Base-by-base conservation (phyloP, 2,797 vertebrate species). In the Mionectes olivaceus region DNA sequence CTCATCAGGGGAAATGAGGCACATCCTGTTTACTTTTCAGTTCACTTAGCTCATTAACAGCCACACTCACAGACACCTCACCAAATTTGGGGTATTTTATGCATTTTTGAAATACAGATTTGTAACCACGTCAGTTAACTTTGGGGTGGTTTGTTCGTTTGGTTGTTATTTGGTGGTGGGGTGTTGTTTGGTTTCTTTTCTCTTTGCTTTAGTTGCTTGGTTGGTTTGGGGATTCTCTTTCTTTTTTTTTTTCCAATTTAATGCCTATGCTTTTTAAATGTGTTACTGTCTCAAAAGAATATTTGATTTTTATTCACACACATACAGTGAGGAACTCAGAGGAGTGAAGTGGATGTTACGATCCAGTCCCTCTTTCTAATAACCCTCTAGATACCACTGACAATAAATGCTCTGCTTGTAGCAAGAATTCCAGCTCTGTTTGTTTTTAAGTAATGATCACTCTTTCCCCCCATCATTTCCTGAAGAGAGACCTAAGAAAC, bases 1-100 rank as follows among this genome's bases (percentile, higher is more conserved):
- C 95, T 91, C 92, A 90, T 94, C 94, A 83, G 60, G 83, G 94
- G 94, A 97, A 96, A 97, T 95, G 92, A 96, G 92, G 84, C 89
- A 91, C 92, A 82, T 97, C 94, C 94, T 96, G 94, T 97, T 96
- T 95, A 69, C 87, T 86, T 83, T 92, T 65, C 91, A 90, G 87
- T 92, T 94, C 74, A 15, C 83, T 96, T 90, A 43, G 47, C 81
- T 93, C 87, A 91, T 95, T 84, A 95, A 84, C 73, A 92, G 60
- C 86, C 56, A 43, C 1, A 3, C 13, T 52, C 52, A 55, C 18
- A n/a, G 75, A 75, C 73, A 86, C 41, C 44, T 95, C 87, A 73
- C 61, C 67, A 73, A 71, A 33, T 60, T 23, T 30, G 65, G 79
- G 35, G 17, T 46, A 25, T 32, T 77, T 91, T 27, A 19, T 21